phyloP scores from a whole-genome alignment of 2,113 vertebrate species.

The Monopterus albus region DNA sequence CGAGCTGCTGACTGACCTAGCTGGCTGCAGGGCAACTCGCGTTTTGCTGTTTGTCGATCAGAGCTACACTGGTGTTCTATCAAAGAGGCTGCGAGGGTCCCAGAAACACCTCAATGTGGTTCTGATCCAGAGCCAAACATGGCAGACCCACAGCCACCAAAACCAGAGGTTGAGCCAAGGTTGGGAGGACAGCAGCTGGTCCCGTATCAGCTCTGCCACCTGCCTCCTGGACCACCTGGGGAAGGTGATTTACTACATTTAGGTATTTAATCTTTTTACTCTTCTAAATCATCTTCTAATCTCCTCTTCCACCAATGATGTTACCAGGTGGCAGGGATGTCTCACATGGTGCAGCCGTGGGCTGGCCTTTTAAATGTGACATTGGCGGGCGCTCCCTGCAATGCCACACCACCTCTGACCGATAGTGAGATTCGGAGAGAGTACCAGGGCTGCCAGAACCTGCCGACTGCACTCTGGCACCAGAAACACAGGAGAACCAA shows the following conservation, averaged over 20 bases:
- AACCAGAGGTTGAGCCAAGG: conserved; percentile 32
- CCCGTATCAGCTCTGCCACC: conserved; percentile 64
- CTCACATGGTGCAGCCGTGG: conserved; percentile 65
- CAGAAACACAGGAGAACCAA: conserved; percentile 68
- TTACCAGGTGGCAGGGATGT: conserved; percentile 61
- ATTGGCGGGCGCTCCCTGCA: conserved; percentile 83
- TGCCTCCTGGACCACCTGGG: conserved; percentile 82
- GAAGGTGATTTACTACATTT: conserved; percentile 57
- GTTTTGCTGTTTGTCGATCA: conserved; percentile 86
- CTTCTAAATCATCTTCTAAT: background rate
- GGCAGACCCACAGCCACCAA: conserved; percentile 48
- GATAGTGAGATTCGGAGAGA: conserved; percentile 81
- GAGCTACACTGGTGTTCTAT: conserved; percentile 82
- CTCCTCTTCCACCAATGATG: background rate
- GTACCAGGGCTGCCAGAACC: conserved; percentile 87
- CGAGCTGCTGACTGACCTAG: conserved; percentile 75
- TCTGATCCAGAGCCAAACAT: conserved; percentile 71
- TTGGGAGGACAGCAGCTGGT: conserved; percentile 73
- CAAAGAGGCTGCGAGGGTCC: conserved; percentile 81
- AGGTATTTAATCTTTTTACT: background rate
- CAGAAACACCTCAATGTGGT: conserved; percentile 83
- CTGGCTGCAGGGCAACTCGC: conserved; percentile 80
- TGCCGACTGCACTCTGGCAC: conserved; percentile 86
- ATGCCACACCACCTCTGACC: conserved; percentile 82
- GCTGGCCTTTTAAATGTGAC: conserved; percentile 81